These are phyloP conservation scores for Halotydeus destructor DNA, from an alignment of 1,140 invertebrate species.

Conservation along the genomic window DNA sequence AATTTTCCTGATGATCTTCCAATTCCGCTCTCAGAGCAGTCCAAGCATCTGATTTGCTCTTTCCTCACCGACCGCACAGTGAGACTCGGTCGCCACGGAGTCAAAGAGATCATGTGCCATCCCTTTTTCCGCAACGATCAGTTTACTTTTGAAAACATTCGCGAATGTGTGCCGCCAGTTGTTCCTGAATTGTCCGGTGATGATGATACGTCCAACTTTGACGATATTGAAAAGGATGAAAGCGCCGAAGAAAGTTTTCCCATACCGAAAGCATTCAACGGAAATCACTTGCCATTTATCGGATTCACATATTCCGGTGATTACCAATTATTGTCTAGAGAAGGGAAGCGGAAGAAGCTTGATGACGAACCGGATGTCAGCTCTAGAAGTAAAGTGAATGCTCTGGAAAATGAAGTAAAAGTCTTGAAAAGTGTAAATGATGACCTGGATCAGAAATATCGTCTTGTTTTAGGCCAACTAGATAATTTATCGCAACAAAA, in stretches of 20 bases:
- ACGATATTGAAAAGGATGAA: constrained; percentile 84
- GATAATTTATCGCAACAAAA: constrained; percentile 50
- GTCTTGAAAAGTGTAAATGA: constrained; percentile 34
- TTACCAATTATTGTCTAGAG: constrained; percentile 10
- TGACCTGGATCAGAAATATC: constrained; percentile 41
- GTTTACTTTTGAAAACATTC: constrained; percentile 90
- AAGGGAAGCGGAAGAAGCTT: too few relatives aligned
- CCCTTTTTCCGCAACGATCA: constrained; percentile 96
- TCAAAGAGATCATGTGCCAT: constrained; percentile 85
- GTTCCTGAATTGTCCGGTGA: constrained; percentile 84
- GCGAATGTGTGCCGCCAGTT: constrained; percentile 78
- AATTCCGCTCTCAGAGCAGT: constrained; percentile 52
- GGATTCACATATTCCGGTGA: constrained; percentile 80
- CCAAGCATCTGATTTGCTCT: constrained; percentile 75
- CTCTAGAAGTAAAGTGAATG: constrained; percentile 9
- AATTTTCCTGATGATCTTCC: constrained; percentile 81
- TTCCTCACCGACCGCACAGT: constrained; percentile 78
- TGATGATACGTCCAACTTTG: constrained; percentile 96
- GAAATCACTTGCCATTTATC: constrained; percentile 94
- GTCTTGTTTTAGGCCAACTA: constrained; percentile 42
- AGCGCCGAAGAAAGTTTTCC: constrained; percentile 71
- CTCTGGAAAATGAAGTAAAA: constrained; percentile 11
- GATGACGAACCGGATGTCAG: background rate
- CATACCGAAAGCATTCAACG: constrained; percentile 85
- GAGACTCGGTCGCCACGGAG: constrained; percentile 74